Evolutionary conservation across 2,888 invertebrate species (phyloP), one percentile per base, ranked within the genome.

Genomic region (Noctua fimbriata): DNA sequence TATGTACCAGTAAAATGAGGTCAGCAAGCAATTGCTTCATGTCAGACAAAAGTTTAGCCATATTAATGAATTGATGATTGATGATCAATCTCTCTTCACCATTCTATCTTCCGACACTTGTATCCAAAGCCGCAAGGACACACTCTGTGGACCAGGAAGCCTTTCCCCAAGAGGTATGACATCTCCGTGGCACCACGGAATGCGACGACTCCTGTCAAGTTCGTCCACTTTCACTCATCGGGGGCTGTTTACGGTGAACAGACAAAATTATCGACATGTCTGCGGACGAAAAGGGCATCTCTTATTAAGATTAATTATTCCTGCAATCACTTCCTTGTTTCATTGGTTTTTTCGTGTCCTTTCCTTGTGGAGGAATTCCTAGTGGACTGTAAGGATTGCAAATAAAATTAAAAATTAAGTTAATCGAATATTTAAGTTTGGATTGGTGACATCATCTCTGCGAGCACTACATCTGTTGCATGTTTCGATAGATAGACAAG

Each of bases 171-270:
- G 63, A 32, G 55, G 70, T 78, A 55, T 63, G 66, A 32, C 55
- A 74, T 78, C 85, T 84, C 58, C 28, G 69, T 24, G 63, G n/a
- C 47, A 32, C 44, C 58, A 12, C 65, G 85, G 79, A 71, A 79
- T 76, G 73, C 67, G 58, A 21, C 73, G 67, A 66, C 32, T 75
- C 69, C 74, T 73, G 78, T 78, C 87, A 86, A 88, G 84, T 84
- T 67, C 85, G 63, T 78, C 79, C 78, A 88, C 89, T 89, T 89
- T 89, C 89, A 82, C 89, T 84, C 60, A 49, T 4, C 70, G 65
- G 58, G 4, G 49, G 73, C 81, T 49, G 77, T 44, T 84, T 70
- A 49, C 83, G 87, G 44, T 80, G 78, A 83, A 79, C 69, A 69
- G 73, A 82, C 81, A 73, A 88, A 86, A 86, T 81, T 80, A 87